Percentiles rank a stretch among this genome's conserved stretches.
Evolutionary conservation across 2,113 vertebrate species (phyloP).

Genomic region (Eolophus roseicapilla): DNA sequence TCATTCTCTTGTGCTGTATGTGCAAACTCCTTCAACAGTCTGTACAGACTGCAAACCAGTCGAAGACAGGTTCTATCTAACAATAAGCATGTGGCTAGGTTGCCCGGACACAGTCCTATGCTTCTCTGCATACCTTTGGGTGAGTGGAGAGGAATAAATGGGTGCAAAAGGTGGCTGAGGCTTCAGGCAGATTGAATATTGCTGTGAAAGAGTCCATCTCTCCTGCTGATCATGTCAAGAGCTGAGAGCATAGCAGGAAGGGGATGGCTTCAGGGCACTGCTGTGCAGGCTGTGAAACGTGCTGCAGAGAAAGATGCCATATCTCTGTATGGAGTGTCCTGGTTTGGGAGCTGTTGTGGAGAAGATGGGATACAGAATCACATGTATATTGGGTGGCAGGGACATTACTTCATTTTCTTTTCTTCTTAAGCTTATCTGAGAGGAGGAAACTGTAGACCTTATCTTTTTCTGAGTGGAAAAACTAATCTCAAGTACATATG

Average conservation of each 20-base stretch:
- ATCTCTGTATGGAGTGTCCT: background rate
- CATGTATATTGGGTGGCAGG: background rate
- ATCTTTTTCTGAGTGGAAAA: conserved; percentile 24
- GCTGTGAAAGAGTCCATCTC: background rate
- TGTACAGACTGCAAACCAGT: background rate
- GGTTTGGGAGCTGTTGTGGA: background rate
- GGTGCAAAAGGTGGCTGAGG: background rate
- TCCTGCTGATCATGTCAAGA: background rate
- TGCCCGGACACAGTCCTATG: background rate
- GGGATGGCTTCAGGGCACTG: background rate
- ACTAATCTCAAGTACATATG: background rate
- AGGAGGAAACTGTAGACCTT: background rate
- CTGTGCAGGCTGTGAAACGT: background rate
- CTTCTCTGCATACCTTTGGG: background rate
- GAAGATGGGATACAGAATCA: background rate
- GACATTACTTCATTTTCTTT: background rate
- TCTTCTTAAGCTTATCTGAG: conserved; percentile 24
- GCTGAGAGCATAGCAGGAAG: background rate
- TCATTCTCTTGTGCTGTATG: background rate
- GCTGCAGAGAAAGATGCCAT: background rate
- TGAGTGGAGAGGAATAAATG: background rate
- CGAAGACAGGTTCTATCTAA: background rate
- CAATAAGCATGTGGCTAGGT: background rate
- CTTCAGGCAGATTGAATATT: background rate
- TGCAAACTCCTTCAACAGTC: background rate